phyloP scores from a whole-genome alignment of 2,113 vertebrate genomes.

The Chlorodrepanis virens region DNA sequence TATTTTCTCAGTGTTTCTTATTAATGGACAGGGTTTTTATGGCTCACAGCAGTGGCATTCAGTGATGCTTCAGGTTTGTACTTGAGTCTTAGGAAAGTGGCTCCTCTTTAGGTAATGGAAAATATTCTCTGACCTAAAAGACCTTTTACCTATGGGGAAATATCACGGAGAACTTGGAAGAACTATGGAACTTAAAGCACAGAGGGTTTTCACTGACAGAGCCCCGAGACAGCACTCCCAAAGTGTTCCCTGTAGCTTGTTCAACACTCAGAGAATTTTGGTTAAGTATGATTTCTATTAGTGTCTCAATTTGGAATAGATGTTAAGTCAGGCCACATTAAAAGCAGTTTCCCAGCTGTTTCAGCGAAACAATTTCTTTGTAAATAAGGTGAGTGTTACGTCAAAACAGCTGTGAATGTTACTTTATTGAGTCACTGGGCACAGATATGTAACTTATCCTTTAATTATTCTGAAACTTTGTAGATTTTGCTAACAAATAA shows the following conservation, averaged over 20 bases:
- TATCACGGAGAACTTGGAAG: neutral
- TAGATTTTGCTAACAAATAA: neutral
- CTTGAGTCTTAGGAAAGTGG: neutral
- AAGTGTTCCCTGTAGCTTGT: neutral
- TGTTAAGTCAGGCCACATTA: neutral
- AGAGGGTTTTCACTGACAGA: neutral
- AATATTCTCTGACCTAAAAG: neutral
- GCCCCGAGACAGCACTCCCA: neutral
- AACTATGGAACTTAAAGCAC: neutral
- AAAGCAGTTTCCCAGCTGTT: constrained; percentile 14
- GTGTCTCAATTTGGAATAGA: neutral
- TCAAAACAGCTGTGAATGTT: constrained; percentile 24
- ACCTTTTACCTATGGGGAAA: neutral
- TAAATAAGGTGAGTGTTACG: neutral
- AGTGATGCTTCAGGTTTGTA: neutral
- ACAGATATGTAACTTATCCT: neutral
- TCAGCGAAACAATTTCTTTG: neutral
- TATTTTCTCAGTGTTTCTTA: neutral
- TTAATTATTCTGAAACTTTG: neutral
- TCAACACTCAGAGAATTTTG: neutral
- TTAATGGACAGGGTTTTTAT: neutral
- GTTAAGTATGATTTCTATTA: neutral
- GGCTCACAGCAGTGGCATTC: neutral
- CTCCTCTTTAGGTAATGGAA: neutral
- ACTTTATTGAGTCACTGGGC: neutral